Evolutionary conservation across 1,140 invertebrate species (phyloP), one percentile per base, ranked within the genome.

Genomic region (Drosophila truncata): DNA sequence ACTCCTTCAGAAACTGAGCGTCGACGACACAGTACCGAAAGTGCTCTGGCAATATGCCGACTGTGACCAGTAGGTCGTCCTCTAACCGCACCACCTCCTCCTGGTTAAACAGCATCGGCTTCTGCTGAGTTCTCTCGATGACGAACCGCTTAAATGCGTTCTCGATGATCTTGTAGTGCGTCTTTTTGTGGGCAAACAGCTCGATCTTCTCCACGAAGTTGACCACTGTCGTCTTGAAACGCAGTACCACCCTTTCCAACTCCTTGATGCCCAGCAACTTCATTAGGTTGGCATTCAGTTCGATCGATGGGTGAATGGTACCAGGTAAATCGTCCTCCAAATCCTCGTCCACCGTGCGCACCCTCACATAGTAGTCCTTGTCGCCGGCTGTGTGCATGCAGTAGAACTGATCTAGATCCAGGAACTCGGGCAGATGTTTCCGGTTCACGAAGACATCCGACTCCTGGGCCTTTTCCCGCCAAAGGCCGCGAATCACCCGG

Each of bases 81-180:
- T 94, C 94, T 10, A 96, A 91, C 16, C 94, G 93, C 4, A 96
- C 92, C 39, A 93, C 93, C 44, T 94, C 93, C 71, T 94, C 91
- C 44, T 95, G 94, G 92, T 96, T 96, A 2, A 96, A 79, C 57
- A 96, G 87, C 66, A 95, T 85, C 71, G 94, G 93, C 20, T 93
- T 83, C 1, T 93, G 78, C 82, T 93, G 93, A 23, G 94, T 94
- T 66, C 91, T 93, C 13, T 94, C 91, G 52, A 93, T 93, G 1
- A 96, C 92, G 81, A 94, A 96, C 78, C 94, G 92, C 76, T 95
- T 94, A 83, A 96, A 95, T 81, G 91, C 92, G 75, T 95, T 93
- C 71, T 93, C 91, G 2, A 92, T 78, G 14, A 95, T 92, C 57
- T 95, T 93, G 23, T 92, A 93, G 72, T 94, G 93, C 11, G 78